Base-by-base conservation (phyloP, 2,113 vertebrate species). In the Sterrhoptilus dennistouni region DNA sequence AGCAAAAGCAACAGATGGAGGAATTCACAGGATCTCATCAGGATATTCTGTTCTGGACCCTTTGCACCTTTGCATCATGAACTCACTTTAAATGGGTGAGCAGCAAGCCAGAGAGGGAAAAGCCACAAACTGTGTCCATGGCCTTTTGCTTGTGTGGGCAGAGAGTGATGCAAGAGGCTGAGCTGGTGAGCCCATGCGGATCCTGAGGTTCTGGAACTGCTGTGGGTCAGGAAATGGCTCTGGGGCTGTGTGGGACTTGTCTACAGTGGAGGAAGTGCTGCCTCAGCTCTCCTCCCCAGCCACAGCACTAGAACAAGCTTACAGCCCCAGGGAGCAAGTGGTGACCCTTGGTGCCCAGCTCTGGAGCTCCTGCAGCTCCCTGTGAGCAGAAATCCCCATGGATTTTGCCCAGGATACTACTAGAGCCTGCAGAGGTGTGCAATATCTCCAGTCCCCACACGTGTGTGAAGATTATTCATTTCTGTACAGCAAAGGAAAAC, bases 1-100 rank as follows among this genome's bases (percentile, higher is more conserved):
- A 91, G 25, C 45, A 61, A 85, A 80, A 54, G 61, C 33, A 87
- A 50, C 87, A 76, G 78, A 85, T 61, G 81, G 65, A 85, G 31
- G 54, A 90, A 61, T 49, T 93, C 6, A 1, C 69, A 86, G 76
- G 33, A 53, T 60, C 44, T 63, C 28, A 4, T 24, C 52, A 61
- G 75, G 74, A 80, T 31, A 29, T 56, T 76, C 40, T 85, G 14
- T 79, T 87, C 42, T 15, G 23, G 31, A 78, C 57, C 52, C 21
- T 89, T 68, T 78, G 29, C 38, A 25, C 27, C 22, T 79, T 85
- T 63, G 24, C 40, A 18, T 12, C n/a, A 28, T 54, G 61, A 72
- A 38, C 52, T 90, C 42, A 33, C 45, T 89, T 81, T 64, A 70
- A 87, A 63, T 23, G n/a, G 29, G 18, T 42, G 53, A 71, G 45